Conservation (phyloP, 2,888 invertebrate species). For the Coenonympha arcania region DNA sequence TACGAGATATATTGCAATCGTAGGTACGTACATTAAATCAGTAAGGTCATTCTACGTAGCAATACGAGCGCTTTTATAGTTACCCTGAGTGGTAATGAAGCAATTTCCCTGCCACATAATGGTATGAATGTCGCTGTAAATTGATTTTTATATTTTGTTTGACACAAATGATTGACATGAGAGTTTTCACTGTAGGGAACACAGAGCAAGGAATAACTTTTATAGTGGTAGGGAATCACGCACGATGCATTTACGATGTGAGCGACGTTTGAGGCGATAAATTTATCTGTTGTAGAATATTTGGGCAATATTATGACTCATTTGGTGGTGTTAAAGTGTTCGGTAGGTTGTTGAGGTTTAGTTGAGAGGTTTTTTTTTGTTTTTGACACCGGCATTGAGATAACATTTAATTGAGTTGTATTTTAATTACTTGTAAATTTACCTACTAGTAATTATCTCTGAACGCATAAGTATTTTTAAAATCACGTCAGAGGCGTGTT, state of each 20-base stretch:
- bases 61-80: conserved; percentile 52
- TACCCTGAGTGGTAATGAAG: conserved; percentile 64
- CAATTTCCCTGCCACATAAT: conserved; percentile 60
- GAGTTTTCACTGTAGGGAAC: conserved; percentile 37
- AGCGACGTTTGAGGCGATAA: conserved; percentile 57
- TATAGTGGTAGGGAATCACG: too few relatives aligned
- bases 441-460: too few relatives aligned
- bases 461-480: too few relatives aligned
- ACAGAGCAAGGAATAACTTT: too few relatives aligned
- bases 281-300: conserved; percentile 68
- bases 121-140: conserved; percentile 54
- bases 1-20: conserved; percentile 52
- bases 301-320: conserved; percentile 70
- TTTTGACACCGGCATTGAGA: conserved; percentile 8
- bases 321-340: conserved; percentile 63
- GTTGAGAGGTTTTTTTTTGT: conserved; percentile 15
- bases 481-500: too few relatives aligned
- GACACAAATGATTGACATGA: conserved; percentile 72
- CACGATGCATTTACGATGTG: conserved; percentile 58
- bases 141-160: conserved; percentile 74
- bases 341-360: conserved; percentile 45
- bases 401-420: too few relatives aligned
- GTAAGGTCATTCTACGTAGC: conserved; percentile 45
- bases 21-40: conserved; percentile 55
- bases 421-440: too few relatives aligned